Conservation (phyloP, 2,113 vertebrate species). For the Colaptes auratus region DNA sequence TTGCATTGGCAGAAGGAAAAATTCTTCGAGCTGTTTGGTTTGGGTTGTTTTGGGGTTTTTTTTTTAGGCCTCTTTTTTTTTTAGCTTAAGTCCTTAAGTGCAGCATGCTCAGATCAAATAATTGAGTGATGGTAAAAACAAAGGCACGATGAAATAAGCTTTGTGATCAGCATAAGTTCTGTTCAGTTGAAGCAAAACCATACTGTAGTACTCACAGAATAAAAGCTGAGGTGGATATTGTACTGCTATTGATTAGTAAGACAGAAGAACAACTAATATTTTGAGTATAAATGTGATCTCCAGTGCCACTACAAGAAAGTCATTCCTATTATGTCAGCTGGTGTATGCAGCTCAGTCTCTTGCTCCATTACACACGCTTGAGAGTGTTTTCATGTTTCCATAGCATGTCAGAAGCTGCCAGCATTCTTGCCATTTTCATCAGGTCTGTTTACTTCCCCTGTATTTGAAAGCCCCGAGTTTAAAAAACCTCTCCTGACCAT, state of each 20-base stretch:
- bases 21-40: neutral
- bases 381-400: neutral
- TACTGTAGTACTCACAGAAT: neutral
- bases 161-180: neutral
- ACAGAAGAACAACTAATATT: neutral
- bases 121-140: neutral
- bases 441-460: neutral
- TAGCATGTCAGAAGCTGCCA: neutral
- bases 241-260: neutral
- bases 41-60: neutral
- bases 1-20: neutral
- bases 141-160: neutral
- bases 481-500: neutral
- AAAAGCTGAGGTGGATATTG: neutral
- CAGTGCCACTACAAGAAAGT: neutral
- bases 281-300: neutral
- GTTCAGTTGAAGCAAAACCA: neutral
- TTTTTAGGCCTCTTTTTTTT: neutral
- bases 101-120: neutral
- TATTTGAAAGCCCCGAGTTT: neutral
- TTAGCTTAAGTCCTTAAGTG: neutral
- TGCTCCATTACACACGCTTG: neutral
- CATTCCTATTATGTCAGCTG: neutral
- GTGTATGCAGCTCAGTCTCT: neutral
- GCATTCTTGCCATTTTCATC: neutral